phyloP scores from a whole-genome alignment of 2,113 vertebrate genomes.

The Chaenogobius annularis region DNA sequence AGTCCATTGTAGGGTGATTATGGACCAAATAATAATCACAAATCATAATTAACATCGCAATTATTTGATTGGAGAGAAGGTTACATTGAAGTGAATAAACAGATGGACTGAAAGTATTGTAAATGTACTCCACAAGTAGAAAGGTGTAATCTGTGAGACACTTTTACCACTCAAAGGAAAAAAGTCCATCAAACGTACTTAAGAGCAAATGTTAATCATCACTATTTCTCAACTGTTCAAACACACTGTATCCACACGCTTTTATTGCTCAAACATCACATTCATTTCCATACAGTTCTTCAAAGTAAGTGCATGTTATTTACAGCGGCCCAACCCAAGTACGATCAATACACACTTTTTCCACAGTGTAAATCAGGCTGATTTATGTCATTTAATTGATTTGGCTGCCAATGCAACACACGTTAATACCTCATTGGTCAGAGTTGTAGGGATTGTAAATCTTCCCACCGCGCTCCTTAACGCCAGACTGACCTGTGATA shows the following conservation, averaged over 20 bases:
- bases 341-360: background rate
- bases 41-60: too few species aligned
- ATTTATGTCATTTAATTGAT: conserved; percentile 8
- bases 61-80: too few species aligned
- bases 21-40: too few species aligned
- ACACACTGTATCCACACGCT: background rate
- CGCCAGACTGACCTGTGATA: conserved; percentile 21
- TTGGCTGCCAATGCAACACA: conserved; percentile 10
- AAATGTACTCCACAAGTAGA: too few species aligned
- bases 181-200: too few species aligned
- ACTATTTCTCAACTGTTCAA: background rate
- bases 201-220: too few species aligned
- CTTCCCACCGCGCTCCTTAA: conserved; percentile 11
- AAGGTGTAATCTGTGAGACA: too few species aligned
- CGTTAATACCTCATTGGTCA: conserved; percentile 16
- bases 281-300: background rate
- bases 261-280: background rate
- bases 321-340: background rate
- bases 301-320: background rate
- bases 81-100: too few species aligned
- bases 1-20: background rate
- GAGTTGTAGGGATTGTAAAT: conserved; percentile 17
- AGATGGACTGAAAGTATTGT: too few species aligned
- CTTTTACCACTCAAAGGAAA: too few species aligned
- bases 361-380: background rate